phyloP scores from a whole-genome alignment of 2,797 vertebrate genomes.

The Microtus californicus region DNA sequence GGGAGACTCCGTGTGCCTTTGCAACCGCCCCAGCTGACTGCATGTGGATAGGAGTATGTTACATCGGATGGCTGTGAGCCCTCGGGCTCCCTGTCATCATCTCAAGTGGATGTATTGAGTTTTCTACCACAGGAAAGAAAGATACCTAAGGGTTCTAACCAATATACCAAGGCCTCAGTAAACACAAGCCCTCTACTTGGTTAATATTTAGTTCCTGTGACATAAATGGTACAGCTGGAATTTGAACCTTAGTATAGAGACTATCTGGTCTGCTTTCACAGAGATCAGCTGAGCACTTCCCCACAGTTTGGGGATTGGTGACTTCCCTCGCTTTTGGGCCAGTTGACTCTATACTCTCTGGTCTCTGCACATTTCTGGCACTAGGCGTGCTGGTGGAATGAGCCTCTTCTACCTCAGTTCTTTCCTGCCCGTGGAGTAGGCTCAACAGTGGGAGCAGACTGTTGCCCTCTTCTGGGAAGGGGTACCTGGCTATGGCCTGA shows the following conservation, averaged over 20 bases:
- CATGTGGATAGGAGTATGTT: neutral
- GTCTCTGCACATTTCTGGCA: neutral
- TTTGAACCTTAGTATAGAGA: neutral
- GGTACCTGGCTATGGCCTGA: neutral
- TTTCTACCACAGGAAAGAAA: neutral
- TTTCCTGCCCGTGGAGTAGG: neutral
- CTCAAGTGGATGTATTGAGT: neutral
- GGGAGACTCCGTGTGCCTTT: neutral
- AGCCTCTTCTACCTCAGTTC: neutral
- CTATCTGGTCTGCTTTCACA: neutral
- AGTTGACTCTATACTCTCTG: neutral
- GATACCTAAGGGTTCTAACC: neutral
- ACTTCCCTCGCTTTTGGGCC: neutral
- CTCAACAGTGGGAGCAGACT: too few relatives aligned
- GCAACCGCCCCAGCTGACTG: neutral
- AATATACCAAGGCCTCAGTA: neutral
- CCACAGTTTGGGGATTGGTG: neutral
- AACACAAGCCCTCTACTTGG: neutral
- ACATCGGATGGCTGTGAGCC: fast-evolving
- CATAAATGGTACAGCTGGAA: neutral
- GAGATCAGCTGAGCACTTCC: neutral
- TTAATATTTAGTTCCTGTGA: neutral
- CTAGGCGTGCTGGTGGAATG: neutral
- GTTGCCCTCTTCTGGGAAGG: neutral
- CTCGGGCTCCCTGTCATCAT: neutral